Evolutionary conservation across 2,113 vertebrate genomes (phyloP), one percentile per base, ranked within the genome.

Genomic region (Anthoscopus minutus): DNA sequence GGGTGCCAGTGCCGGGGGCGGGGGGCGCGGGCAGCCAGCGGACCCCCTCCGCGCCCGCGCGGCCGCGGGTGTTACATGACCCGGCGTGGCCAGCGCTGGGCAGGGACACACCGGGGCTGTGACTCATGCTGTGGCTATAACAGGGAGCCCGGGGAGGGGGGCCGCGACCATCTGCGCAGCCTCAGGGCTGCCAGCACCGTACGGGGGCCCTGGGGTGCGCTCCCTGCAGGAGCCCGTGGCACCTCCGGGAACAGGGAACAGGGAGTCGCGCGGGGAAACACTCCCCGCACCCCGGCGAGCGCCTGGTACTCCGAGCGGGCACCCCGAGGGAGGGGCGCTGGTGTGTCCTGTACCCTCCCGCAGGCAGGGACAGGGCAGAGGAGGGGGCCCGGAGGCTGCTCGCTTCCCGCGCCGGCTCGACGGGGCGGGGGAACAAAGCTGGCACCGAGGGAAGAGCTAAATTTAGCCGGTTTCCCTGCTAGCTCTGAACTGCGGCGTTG

Each of bases 401-500:
- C 31, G 69, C 73, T 86, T 93, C 82, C 92, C 18, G 65, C 84
- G 85, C 89, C 45, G 88, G 71, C 91, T 88, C 93, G 69, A 57
- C 65, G 90, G 91, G 94, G 96, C 83, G 91, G 94, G 87, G 95
- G 89, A 91, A 95, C 96, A 96, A 96, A 97, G 95, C 95, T 97
- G 97, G 95, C 95, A 96, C 94, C 91, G 92, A 96, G 88, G 95
- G 57, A 90, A 91, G 92, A 22, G 94, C 95, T 97, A 96, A 97
- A 96, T 96, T 97, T 96, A 97, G 96, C 92, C 88, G 17, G 35
- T 93, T 95, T 96, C 94, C 95, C 95, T 88, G 93, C 94, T 85
- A 48, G 95, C 94, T 94, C 93, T 80, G 92, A 95, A 89, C 96
- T 64, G 93, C 95, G 86, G 94, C 87, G 54, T 94, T 71, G 67